Evolutionary conservation across 2,113 vertebrate species (phyloP), one percentile per base, ranked within the genome.

Genomic region (Trachemys scripta): DNA sequence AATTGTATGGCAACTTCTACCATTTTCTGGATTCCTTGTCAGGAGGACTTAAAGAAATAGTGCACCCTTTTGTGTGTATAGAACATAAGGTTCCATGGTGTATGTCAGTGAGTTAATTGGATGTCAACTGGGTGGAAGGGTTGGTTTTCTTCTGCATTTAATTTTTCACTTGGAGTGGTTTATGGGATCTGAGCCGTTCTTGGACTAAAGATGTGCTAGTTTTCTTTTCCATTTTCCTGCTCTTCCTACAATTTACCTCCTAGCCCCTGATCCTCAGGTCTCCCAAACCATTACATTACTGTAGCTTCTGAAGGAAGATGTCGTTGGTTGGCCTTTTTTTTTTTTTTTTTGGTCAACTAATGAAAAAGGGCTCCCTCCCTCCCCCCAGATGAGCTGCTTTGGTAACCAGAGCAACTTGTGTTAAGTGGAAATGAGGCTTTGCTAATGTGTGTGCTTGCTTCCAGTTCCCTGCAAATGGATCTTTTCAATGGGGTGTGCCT

Each of bases 361-460:
- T 90, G 83, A n/a, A 38, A 92, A 92, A 89, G 85, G 72, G 53
- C 87, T 81, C 84, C 78, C 42, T 42, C 27, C n/a, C 53, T 91
- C 72, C 86, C 47, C 51, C 42, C 31, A n/a, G 89, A 72, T 97
- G 90, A 95, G 84, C 92, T 85, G 78, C 59, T 81, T 92, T 92
- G 57, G 25, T 97, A 96, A 62, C 69, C 87, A 93, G 91, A 97
- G 90, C 84, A 93, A 75, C 87, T 95, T 92, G 83, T 49, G 59
- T 95, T 89, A 90, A 96, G 50, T 87, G 87, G 90, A 96, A 95
- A 86, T 69, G 80, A 96, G 80, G 81, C 84, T 92, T 97, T 96
- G 54, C 90, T 89, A 94, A 90, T 92, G 56, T 0, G 6, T 54
- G 35, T 91, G 86, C 81, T 88, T 94, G 31, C 29, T 90, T 82